These are phyloP conservation scores for Aphelenchoides besseyi DNA, from an alignment of 1,140 invertebrate genomes.

Conservation along the genomic window DNA sequence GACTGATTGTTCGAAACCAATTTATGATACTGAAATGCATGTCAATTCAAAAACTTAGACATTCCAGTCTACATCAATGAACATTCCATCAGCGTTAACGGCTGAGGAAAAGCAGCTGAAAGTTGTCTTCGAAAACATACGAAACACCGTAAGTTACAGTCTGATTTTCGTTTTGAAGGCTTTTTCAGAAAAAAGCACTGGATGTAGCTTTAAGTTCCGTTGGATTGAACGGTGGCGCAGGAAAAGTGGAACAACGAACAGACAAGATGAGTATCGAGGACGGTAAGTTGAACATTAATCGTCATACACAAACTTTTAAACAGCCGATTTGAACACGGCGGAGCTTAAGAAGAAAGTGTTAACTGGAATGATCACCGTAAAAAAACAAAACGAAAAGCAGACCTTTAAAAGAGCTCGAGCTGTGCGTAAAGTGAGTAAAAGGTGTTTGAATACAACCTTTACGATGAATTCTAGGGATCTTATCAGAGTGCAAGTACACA, in stretches of 20 bases:
- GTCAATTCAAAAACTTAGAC: too few species aligned
- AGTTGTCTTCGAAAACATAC: conserved; percentile 27
- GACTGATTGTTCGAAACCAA: too few species aligned
- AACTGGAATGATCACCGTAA: conserved; percentile 27
- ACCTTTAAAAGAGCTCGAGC: conserved; percentile 24
- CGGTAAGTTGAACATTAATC: conserved; percentile 3
- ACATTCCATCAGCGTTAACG: conserved; percentile 29
- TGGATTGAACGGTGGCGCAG: not conserved
- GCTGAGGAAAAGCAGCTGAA: conserved; percentile 43
- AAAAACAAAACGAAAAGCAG: conserved; percentile 35
- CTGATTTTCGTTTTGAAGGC: not conserved
- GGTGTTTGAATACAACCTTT: not conserved
- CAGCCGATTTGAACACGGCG: conserved; percentile 24
- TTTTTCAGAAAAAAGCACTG: conserved; percentile 6
- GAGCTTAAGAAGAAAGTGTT: conserved; percentile 33
- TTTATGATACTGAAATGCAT: too few species aligned
- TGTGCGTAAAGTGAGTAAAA: not conserved
- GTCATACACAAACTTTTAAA: conserved; percentile 18
- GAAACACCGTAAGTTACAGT: conserved; percentile 26
- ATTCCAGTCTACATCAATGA: too few species aligned
- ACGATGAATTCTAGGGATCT: not conserved
- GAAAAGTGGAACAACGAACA: not conserved
- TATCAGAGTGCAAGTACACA: not conserved
- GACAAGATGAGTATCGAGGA: too few species aligned
- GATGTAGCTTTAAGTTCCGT: not conserved